Conservation (phyloP, 2,113 vertebrate species). For the Thunnus thynnus region DNA sequence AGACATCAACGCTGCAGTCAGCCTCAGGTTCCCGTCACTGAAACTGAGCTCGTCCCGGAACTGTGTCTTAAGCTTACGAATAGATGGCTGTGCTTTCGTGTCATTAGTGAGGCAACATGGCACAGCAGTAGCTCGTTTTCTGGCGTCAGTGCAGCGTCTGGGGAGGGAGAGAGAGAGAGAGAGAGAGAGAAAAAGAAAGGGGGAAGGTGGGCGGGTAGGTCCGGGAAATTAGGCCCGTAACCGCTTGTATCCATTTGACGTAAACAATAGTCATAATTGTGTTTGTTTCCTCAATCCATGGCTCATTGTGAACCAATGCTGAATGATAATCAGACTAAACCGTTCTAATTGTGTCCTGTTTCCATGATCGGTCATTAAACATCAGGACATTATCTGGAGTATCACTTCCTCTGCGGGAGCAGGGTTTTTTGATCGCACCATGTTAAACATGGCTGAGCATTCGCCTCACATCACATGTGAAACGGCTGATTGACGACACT, state of each 20-base stretch:
- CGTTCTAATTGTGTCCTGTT: constrained; percentile 34
- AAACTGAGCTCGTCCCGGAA: background rate
- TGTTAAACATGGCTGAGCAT: background rate
- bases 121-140: background rate
- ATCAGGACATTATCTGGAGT: constrained; percentile 16
- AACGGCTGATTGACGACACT: background rate
- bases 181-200: background rate
- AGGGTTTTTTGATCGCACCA: background rate
- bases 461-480: background rate
- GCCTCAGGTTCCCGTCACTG: constrained; percentile 15
- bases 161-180: constrained; percentile 1
- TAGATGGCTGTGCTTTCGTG: background rate
- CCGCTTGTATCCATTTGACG: constrained; percentile 23
- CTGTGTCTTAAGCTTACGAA: background rate
- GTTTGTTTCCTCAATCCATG: constrained; percentile 42
- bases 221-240: constrained; percentile 18
- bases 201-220: background rate
- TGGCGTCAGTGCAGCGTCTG: background rate
- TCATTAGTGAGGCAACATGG: background rate
- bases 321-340: constrained; percentile 64
- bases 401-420: constrained; percentile 19
- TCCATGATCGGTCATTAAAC: constrained; percentile 28
- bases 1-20: background rate
- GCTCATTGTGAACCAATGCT: constrained; percentile 49
- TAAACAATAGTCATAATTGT: constrained; percentile 25